Evolutionary conservation across 2,113 vertebrate species (phyloP).

Genomic region (Chamaetylas fuelleborni): DNA sequence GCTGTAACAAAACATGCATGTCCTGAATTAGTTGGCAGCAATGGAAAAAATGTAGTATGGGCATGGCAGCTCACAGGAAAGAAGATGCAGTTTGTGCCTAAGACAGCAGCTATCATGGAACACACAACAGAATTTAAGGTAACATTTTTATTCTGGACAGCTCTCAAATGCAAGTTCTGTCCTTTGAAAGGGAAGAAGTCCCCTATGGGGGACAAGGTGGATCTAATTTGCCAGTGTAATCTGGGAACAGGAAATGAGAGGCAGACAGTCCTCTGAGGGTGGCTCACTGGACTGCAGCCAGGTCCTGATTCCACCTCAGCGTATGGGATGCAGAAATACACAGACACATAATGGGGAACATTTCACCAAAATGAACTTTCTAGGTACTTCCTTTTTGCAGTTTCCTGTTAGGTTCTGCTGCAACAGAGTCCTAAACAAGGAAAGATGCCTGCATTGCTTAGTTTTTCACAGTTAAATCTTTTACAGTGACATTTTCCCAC

Average conservation of each 20-base stretch:
- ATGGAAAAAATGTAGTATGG: background rate
- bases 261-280: background rate
- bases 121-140: background rate
- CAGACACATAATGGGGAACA: background rate
- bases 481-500: background rate
- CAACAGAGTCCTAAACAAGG: background rate
- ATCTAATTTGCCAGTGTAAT: background rate
- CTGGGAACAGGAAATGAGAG: background rate
- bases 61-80: background rate
- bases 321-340: background rate
- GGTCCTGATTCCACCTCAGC: background rate
- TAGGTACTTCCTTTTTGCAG: background rate
- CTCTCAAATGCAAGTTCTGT: background rate
- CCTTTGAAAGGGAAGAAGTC: background rate
- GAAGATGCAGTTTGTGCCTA: background rate
- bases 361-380: background rate
- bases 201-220: rapidly evolving
- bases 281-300: background rate
- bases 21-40: background rate
- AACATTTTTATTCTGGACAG: background rate
- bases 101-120: background rate
- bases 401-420: background rate
- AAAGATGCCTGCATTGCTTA: background rate
- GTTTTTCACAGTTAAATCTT: background rate
- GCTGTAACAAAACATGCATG: background rate